Conservation (phyloP, 2,113 vertebrate species). For the Heterotilapia buettikoferi region DNA sequence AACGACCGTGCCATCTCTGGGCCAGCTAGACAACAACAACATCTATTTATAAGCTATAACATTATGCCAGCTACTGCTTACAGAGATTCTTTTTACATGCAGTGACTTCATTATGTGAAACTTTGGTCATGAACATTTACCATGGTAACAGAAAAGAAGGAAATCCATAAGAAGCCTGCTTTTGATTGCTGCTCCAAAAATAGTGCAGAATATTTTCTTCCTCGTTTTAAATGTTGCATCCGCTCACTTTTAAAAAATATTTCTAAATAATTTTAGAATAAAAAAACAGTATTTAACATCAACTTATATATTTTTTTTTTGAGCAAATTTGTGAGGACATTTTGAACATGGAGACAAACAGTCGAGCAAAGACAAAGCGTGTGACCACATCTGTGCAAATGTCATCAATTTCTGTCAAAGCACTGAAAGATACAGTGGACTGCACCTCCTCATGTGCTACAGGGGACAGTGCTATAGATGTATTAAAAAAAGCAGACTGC, state of each 20-base stretch:
- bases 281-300: neutral
- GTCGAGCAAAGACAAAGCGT: neutral
- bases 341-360: neutral
- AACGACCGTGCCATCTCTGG: neutral
- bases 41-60: neutral
- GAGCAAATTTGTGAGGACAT: neutral
- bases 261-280: neutral
- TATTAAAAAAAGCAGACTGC: slow-evolving; percentile 39
- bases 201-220: neutral
- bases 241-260: neutral
- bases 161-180: neutral
- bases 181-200: neutral
- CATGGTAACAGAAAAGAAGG: neutral
- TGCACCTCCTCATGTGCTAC: neutral
- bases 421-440: neutral
- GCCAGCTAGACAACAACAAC: neutral
- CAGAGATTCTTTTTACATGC: neutral
- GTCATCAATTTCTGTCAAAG: neutral
- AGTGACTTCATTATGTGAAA: neutral
- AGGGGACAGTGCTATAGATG: slow-evolving; percentile 15
- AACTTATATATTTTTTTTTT: neutral
- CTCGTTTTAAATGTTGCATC: neutral
- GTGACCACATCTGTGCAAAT: neutral
- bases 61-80: neutral
- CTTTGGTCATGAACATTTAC: neutral